Base-by-base conservation (phyloP, 2,888 invertebrate species). In the Listrodromus nycthemerus region DNA sequence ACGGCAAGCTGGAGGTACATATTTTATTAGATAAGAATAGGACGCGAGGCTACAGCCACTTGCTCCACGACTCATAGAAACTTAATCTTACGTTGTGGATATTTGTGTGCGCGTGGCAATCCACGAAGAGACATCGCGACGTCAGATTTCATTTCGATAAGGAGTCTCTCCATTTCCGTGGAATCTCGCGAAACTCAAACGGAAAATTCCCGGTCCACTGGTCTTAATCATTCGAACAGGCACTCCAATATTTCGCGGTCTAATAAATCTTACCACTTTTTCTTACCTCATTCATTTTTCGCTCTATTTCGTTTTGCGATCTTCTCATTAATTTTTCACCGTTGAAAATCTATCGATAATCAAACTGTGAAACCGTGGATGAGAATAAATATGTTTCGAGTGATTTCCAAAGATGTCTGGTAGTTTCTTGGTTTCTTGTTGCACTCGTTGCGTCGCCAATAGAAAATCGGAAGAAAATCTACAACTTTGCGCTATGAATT, bases 121-220 rank as follows among this genome's bases (percentile, higher is more conserved):
- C 77, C 79, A 58, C 33, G 24, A 50, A 76, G 81, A 75, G 77
- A 83, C 84, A 82, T 85, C 30, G 66, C 75, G 79, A 85, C 81
- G 79, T 85, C 79, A 83, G 86, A 86, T 86, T 86, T 83, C 82
- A 86, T 86, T 86, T 84, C 84, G 86, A 86, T 86, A 84, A 76
- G 81, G 76, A 73, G 67, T 48, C 50, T 55, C 66, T 83, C 61
- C 66, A 58, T 67, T 65, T 76, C 63, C 33, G 27, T 21, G 65
- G 65, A 50, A 30, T 63, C 41, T 71, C 58, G 63, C 30, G 41
- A 70, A 82, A 78, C 66, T 74, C 66, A n/a, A 48, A 33, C 30
- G 65, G 27, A 48, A 80, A 41, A 45, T 48, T 45, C 48, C 58
- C 80, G 41, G 67, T 66, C 37, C 21, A 24, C 52, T 70, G 27